Base-by-base conservation (phyloP, 1,140 invertebrate genomes). In the Tetramorium simillimum region DNA sequence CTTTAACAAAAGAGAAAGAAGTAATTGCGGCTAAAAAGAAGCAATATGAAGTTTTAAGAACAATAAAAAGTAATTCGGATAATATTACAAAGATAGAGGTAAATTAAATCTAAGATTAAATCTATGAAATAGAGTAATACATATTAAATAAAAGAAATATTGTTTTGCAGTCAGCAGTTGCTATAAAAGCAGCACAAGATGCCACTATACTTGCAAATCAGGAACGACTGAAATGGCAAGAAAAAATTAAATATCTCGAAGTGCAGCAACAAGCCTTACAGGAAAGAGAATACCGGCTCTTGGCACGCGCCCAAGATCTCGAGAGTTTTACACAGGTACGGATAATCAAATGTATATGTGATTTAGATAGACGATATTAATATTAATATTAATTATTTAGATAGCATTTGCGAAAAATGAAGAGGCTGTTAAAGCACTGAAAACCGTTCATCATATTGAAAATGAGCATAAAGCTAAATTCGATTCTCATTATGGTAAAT, bases 301-400 rank as follows among this genome's bases (percentile, higher is more conserved):
- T 93, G 53, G 37, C 91, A 24, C 92, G 91, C 46, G 95, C 95
- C 1, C 94, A 93, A 88, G 93, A 95, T 70, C 87, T 95, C 14
- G 93, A 95, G 82, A 88, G 92, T 51, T 88, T 95, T 21, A 95
- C 94, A 65, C 91, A 94, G 81, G 94, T 94, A 87, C 89, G n/a
- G 58, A 24, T n/a, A 77, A 85, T 65, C 33, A 37, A 70, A 46
- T 40, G 2, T 63, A 28, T 12, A 86, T 60, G 12, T 1, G n/a
- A 21, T 49, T 56, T 85, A 80, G 18, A 14, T 63, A 10, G 43
- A 37, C 1, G 70, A 12, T 81, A 5, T 76, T 63, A 70, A 65
- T 46, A 43, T 73, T 65, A 84, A 70, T n/a, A 70, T n/a, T 2
- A 65, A 82, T 90, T 86, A 63, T 86, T 16, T 58, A 95, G 92